These are phyloP conservation scores for Luperina nickerlii DNA, from an alignment of 2,888 invertebrate species.

Conservation along the genomic window DNA sequence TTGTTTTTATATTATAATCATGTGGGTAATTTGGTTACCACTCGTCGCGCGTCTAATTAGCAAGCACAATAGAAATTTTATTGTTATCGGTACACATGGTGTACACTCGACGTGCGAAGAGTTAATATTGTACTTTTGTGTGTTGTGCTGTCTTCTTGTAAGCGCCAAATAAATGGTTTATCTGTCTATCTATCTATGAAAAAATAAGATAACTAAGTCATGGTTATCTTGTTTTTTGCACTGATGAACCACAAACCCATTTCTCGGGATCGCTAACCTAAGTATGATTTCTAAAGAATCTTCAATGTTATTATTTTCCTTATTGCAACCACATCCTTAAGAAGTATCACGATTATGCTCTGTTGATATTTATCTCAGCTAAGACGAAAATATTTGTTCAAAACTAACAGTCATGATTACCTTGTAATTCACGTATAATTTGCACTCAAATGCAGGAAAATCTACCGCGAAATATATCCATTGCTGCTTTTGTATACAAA, in stretches of 20 bases:
- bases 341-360: constrained; percentile 35
- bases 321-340: constrained; percentile 48
- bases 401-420: constrained; percentile 45
- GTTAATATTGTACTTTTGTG: too few relatives aligned
- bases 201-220: not conserved
- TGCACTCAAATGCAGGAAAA: constrained; percentile 20
- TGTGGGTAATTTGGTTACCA: too few relatives aligned
- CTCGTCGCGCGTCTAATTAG: too few relatives aligned
- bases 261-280: constrained; percentile 5
- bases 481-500: not conserved
- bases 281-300: constrained; percentile 21
- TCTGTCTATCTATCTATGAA: not conserved
- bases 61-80: too few relatives aligned
- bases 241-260: not conserved
- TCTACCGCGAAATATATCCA: not conserved
- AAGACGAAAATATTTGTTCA: not conserved
- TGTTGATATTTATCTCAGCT: constrained; percentile 14
- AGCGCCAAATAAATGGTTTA: too few relatives aligned
- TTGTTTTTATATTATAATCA: too few relatives aligned
- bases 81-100: too few relatives aligned
- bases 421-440: not conserved
- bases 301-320: constrained; percentile 34
- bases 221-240: constrained; percentile 4
- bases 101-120: too few relatives aligned
- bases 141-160: too few relatives aligned